A percentile compares a stretch with the other conserved stretches of the same genome.
These are phyloP conservation scores for Hycleus phaleratus DNA, from an alignment of 1,140 invertebrate genomes.

Conservation along the genomic window DNA sequence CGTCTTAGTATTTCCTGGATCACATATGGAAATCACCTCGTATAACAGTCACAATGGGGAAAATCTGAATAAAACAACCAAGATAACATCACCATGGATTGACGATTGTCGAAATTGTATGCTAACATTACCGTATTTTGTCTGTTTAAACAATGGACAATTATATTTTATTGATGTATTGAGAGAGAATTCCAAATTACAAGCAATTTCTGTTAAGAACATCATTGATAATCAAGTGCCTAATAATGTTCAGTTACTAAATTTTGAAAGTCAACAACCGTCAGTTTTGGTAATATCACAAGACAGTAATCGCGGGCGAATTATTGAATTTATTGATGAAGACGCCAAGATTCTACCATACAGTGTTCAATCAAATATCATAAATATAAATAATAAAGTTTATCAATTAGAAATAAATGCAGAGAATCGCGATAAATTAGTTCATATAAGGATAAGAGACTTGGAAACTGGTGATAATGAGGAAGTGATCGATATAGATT, in stretches of 20 bases:
- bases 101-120: constrained; percentile 47
- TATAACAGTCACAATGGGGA: constrained; percentile 60
- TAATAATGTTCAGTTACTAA: not conserved
- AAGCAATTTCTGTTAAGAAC: constrained; percentile 19
- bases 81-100: constrained; percentile 56
- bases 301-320: constrained; percentile 18
- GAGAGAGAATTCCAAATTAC: constrained; percentile 18
- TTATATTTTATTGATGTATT: constrained; percentile 33
- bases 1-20: constrained; percentile 54
- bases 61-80: constrained; percentile 50
- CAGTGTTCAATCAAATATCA: constrained; percentile 25
- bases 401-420: constrained; percentile 30
- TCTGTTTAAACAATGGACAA: constrained; percentile 47
- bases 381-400: constrained; percentile 19
- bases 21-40: constrained; percentile 60
- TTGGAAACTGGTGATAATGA: constrained; percentile 17
- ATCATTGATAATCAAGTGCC: not conserved
- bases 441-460: constrained; percentile 24
- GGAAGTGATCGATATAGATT: constrained; percentile 25
- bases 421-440: constrained; percentile 27
- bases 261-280: constrained; percentile 20
- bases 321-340: constrained; percentile 25
- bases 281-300: constrained; percentile 30
- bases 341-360: constrained; percentile 22
- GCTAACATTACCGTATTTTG: constrained; percentile 54